Base-by-base conservation (phyloP, 2,113 vertebrate genomes). In the Corapipo altera region DNA sequence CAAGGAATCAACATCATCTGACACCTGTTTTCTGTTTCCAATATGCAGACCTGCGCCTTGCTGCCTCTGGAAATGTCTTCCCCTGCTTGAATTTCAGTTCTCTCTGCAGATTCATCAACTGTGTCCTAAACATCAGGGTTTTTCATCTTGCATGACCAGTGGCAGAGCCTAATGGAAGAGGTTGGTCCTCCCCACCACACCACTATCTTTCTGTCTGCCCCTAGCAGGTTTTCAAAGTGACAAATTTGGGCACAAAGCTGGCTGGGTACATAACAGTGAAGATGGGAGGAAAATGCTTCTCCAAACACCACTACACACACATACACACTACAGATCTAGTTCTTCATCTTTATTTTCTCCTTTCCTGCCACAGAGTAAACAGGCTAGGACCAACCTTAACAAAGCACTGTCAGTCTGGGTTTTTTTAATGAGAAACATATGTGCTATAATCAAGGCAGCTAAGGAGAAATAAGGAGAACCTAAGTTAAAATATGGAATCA, bases 21-120 rank as follows among this genome's bases (percentile, higher is more conserved):
- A 92, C 59, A 90, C 82, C 48, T 24, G 1, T 80, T 69, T 92
- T 95, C 75, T 90, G 72, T 93, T 93, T 91, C 74, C 78, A 88
- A 2, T 26, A 17, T 27, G 67, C 78, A 94, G 78, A 43, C 66
- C 62, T 69, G 43, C 0, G 9, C 49, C 62, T 91, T 49, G 37
- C 46, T 80, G 67, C 79, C 73, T 88, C 79, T 92, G 69, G 18
- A 88, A 93, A 43, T 3, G 1, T 55, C 83, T 83, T 88, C 71
- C 49, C 41, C 59, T 74, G 19, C 85, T 71, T 51, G 69, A 55
- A 44, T 81, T 95, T 77, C 79, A 57, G 33, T n/a, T 91, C n/a
- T 83, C 43, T 48, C 67, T 41, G 13, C 27, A 94, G 58, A 51
- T 74, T 64, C 33, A 85, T 59, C 37, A 39, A 17, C 58, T 8